Base-by-base conservation (phyloP, 2,113 vertebrate genomes). In the Ophthalmolycus amberensis region DNA sequence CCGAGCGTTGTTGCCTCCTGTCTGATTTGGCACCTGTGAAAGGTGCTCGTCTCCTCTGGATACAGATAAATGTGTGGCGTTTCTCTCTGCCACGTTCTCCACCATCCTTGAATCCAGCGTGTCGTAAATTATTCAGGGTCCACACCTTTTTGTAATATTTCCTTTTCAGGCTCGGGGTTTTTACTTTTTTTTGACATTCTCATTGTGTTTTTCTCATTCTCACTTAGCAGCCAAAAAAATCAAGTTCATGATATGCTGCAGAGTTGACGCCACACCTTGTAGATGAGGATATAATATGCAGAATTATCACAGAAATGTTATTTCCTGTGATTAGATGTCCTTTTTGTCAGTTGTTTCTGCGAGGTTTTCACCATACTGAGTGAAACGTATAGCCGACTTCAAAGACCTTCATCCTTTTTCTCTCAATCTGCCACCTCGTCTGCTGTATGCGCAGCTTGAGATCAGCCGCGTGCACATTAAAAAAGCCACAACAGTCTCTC, bases 341-440 rank as follows among this genome's bases (percentile, higher is more conserved):
- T 9, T 54, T 70, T 4, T 37, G 9, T 37, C 14, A 50, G 18
- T 37, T 48, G 9, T 2, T 34, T 54, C 44, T 12, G 10, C 11
- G 50, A 4, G 9, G 16, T 50, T 68, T 56, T 59, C 10, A 27
- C 4, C 32, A n/a, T 64, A 40, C 5, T 64, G 42, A 69, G 46
- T 59, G 32, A 62, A 38, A 25, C 50, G 52, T 58, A 8, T 18
- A 52, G 18, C 29, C 27, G 7, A 34, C 77, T 74, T 84, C 40
- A 84, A 84, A 80, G 68, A 5, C 34, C 34, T 6, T 16, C 8
- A 0, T 9, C 22, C 32, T 9, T 48, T 48, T 60, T 68, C 3
- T 56, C 59, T 54, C 25, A 27, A 46, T 58, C 29, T 44, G 25
- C 62, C 46, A 25, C 29, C 46, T 40, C 6, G 22, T 66, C 34